Conservation (phyloP, 2,113 vertebrate species). For the Cyphotilapia sp. region DNA sequence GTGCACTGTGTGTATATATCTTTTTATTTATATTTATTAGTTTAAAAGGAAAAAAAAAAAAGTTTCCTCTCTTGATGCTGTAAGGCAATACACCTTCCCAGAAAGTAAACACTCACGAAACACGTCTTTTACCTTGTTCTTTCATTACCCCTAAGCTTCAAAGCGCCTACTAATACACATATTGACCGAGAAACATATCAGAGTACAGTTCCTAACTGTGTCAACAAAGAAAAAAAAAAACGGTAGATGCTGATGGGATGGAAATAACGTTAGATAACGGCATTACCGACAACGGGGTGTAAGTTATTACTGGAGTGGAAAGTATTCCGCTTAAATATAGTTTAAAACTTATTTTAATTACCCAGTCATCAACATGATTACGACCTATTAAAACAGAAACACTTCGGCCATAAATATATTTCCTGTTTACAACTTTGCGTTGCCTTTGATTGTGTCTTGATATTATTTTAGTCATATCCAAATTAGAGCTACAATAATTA, state of each 20-base stretch:
- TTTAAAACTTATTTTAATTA: neutral
- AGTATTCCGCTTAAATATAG: neutral
- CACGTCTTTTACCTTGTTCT: neutral
- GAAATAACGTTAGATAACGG: neutral
- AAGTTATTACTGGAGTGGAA: neutral
- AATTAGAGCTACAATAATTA: neutral
- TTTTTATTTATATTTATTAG: too few relatives aligned
- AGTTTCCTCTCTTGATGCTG: neutral
- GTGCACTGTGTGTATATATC: too few relatives aligned
- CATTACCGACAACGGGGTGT: neutral
- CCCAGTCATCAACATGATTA: neutral
- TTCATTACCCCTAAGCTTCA: neutral
- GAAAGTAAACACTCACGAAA: neutral
- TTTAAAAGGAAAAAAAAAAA: neutral
- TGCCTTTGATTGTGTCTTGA: neutral
- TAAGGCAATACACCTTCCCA: neutral
- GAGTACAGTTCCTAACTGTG: neutral
- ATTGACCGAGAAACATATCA: neutral
- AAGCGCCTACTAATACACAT: neutral
- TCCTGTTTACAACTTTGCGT: neutral
- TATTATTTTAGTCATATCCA: neutral
- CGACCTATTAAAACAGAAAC: neutral
- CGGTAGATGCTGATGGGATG: neutral
- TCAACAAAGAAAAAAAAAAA: neutral
- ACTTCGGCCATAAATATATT: neutral